These are phyloP conservation scores for Myopa testacea DNA, from an alignment of 2,888 invertebrate genomes.

Conservation along the genomic window DNA sequence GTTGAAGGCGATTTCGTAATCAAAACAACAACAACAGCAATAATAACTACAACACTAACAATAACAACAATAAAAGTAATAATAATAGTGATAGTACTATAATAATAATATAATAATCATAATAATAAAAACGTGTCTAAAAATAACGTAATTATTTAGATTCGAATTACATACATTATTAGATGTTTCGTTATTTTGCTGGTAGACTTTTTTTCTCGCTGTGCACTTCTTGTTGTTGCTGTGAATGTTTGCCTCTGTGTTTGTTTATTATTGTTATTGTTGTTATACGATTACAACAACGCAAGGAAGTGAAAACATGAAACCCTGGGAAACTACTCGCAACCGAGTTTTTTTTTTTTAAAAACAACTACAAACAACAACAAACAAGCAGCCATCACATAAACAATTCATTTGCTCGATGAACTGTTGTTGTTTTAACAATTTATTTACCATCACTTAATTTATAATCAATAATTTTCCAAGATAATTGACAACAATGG, in stretches of 20 bases:
- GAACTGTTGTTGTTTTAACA: no score
- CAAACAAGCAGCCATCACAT: no score
- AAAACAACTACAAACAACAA: no score
- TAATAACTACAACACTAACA: slow-evolving; percentile 4
- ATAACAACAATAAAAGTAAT: slow-evolving; percentile 5
- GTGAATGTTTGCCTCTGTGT: background rate
- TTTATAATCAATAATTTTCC: no score
- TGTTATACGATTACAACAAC: background rate
- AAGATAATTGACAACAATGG: no score
- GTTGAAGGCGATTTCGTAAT: slow-evolving; percentile 62
- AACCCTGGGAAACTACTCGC: no score
- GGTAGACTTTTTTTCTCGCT: background rate
- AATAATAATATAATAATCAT: background rate
- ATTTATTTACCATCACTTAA: no score
- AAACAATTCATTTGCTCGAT: no score
- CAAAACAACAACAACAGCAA: slow-evolving; percentile 8
- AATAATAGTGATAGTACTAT: background rate
- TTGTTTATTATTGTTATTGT: background rate
- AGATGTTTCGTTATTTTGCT: no score
- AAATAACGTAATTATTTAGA: slow-evolving; percentile 32
- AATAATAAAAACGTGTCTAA: slow-evolving; percentile 34
- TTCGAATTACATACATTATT: background rate
- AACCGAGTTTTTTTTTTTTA: no score
- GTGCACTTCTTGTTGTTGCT: background rate
- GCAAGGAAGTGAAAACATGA: background rate